Conservation (phyloP, 2,888 invertebrate species). For the Tetragonisca angustula region DNA sequence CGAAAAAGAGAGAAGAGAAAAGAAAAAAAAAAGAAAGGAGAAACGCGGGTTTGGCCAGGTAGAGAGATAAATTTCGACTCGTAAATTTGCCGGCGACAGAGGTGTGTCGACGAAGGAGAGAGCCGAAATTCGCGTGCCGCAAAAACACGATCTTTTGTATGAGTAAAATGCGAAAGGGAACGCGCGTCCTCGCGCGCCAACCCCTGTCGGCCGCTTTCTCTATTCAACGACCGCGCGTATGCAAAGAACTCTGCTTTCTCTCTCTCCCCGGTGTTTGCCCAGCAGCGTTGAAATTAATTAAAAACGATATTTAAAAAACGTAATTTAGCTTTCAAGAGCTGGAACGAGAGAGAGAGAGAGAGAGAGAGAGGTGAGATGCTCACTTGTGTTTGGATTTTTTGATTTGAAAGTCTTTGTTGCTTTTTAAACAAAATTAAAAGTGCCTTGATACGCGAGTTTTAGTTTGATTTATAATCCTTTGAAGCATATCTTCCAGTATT, state of each 20-base stretch:
- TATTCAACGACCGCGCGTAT: slow-evolving; percentile 13
- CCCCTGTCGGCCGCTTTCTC: slow-evolving; percentile 13
- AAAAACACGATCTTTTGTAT: slow-evolving; percentile 56
- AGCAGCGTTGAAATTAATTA: slow-evolving; percentile 31
- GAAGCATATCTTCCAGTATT: too few species aligned
- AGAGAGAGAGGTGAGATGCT: too few species aligned
- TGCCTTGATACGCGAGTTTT: too few species aligned
- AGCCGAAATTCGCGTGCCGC: slow-evolving; percentile 48
- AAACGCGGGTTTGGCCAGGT: slow-evolving; percentile 31
- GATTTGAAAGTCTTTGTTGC: neutral
- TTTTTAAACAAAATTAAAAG: neutral
- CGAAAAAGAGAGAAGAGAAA: neutral
- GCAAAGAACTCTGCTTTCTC: neutral
- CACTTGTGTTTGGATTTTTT: neutral
- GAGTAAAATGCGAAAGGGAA: slow-evolving; percentile 40
- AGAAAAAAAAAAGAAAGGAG: neutral
- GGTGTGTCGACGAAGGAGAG: slow-evolving; percentile 51
- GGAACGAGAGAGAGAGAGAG: too few species aligned
- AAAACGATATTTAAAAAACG: slow-evolving; percentile 17
- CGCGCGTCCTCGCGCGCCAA: slow-evolving; percentile 14
- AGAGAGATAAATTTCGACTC: slow-evolving; percentile 56
- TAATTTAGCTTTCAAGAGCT: neutral
- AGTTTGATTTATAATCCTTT: neutral
- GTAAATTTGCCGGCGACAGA: slow-evolving; percentile 53
- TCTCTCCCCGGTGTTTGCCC: neutral